Evolutionary conservation across 2,113 vertebrate genomes (phyloP).

Genomic region (Megaceryle maxima): DNA sequence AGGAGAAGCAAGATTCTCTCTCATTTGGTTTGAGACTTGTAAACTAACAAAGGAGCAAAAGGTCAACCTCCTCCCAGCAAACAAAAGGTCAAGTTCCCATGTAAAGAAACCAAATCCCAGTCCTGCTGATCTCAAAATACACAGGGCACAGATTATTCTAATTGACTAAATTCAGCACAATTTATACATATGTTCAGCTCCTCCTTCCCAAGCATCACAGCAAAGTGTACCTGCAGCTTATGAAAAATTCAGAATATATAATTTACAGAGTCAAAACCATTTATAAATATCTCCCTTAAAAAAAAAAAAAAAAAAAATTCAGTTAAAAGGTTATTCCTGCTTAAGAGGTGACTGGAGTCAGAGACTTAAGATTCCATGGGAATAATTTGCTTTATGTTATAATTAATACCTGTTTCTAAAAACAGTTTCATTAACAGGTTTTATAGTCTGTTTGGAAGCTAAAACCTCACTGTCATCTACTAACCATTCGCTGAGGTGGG

Average conservation of each 20-base stretch:
- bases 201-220: not conserved
- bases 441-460: not conserved
- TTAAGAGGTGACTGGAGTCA: not conserved
- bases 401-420: slow-evolving; percentile 28
- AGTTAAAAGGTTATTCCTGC: slow-evolving; percentile 14
- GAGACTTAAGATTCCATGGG: not conserved
- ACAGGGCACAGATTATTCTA: slow-evolving; percentile 30
- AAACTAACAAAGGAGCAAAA: slow-evolving; percentile 66
- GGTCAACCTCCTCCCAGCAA: slow-evolving; percentile 69
- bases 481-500: not conserved
- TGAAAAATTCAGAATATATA: not conserved
- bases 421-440: not conserved
- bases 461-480: not conserved
- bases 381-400: not conserved
- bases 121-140: slow-evolving; percentile 59
- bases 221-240: not conserved
- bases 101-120: slow-evolving; percentile 71
- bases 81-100: slow-evolving; percentile 78
- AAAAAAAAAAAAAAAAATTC: not conserved
- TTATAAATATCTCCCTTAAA: not conserved
- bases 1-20: slow-evolving; percentile 31
- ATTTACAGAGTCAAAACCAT: not conserved
- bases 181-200: not conserved
- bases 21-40: slow-evolving; percentile 14
- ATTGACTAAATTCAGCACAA: not conserved